phyloP scores from a whole-genome alignment of 1,140 invertebrate genomes.

The Euwallacea fornicatus region DNA sequence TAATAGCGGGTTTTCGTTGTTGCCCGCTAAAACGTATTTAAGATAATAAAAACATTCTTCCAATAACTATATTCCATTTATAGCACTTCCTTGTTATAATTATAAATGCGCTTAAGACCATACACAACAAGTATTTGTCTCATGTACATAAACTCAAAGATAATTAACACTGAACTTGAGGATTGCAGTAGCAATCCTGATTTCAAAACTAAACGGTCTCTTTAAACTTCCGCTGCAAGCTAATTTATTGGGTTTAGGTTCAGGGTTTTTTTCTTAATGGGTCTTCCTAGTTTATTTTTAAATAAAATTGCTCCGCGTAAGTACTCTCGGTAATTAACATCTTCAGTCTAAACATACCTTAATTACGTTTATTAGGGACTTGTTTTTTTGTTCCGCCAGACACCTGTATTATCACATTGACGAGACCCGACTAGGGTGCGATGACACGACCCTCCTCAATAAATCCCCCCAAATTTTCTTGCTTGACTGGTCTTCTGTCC shows the following conservation, averaged over 20 bases:
- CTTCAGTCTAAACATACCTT: background rate
- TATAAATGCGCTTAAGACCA: background rate
- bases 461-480: constrained; percentile 16
- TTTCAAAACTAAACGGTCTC: background rate
- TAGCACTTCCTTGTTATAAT: background rate
- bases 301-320: background rate
- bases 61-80: background rate
- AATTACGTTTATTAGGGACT: background rate
- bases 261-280: background rate
- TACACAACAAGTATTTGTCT: constrained; percentile 3
- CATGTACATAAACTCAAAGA: constrained; percentile 5
- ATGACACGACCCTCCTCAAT: constrained; percentile 22
- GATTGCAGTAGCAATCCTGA: background rate
- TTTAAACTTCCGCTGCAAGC: background rate
- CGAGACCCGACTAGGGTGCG: constrained; percentile 1
- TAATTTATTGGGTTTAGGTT: background rate
- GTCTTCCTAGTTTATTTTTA: no score
- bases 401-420: constrained; percentile 9
- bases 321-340: background rate
- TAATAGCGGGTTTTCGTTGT: background rate
- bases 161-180: constrained; percentile 19
- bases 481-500: constrained; percentile 23
- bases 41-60: background rate
- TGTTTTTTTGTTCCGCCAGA: background rate
- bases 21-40: background rate